Evolutionary conservation across 2,888 invertebrate species (phyloP), one percentile per base, ranked within the genome.

Genomic region (Mermis nigrescens): DNA sequence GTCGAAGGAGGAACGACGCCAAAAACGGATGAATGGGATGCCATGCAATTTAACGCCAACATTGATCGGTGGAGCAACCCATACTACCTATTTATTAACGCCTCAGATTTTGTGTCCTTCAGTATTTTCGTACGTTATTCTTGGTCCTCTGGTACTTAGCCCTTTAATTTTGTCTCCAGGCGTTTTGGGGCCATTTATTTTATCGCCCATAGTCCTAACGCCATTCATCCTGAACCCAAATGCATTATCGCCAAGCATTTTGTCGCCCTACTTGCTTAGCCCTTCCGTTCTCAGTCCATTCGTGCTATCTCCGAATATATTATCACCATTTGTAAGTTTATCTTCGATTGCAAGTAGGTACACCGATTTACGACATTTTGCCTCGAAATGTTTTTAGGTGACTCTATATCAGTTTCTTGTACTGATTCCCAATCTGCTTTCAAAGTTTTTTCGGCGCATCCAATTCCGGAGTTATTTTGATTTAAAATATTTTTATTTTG

Each of bases 201-300:
- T 53, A 22, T 7, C 15, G 12, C 54, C 54, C 54, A 3, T 29
- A 24, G 54, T 53, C 31, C 31, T 53, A 12, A 53, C 15, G 15
- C 54, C 54, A 4, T 53, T n/a, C 24, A 53, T 53, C 31, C 31
- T 53, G 12, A 29, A 28, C 3, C 54, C 54, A 4, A 29, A 53
- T 29, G 54, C 29, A 29, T 29, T 53, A 12, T 7, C 15, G 22
- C 54, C 54, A 12, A n/a, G 7, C 31, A 29, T 53, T 29, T 29
- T 53, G 31, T 29, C 54, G 7, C 54, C 54, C 12, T 28, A 27
- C 3, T 28, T 53, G 12, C 31, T 53, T 7, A 53, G 15, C 31
- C 54, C 54, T 53, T 53, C 29, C 54, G 31, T 53, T 29, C 31
- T 29, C 12, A 53, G 31, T 22, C 54, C 54, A 12, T 29, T n/a